Percentiles rank a stretch among this genome's conserved stretches.
These are phyloP conservation scores for Trichopoda pennipes DNA, from an alignment of 2,888 invertebrate species.

Conservation along the genomic window DNA sequence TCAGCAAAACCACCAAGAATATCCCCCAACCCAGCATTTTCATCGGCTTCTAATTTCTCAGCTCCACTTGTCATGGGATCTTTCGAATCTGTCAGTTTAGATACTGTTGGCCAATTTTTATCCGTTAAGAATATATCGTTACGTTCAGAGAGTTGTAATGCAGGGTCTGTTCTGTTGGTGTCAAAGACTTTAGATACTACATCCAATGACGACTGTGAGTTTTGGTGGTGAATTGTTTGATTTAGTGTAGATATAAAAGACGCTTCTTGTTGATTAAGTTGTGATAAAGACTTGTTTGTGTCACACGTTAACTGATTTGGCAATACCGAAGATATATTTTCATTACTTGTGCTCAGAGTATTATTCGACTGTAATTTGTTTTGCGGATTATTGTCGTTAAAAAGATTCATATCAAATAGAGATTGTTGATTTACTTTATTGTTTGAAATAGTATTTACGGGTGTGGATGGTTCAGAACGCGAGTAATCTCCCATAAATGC, in stretches of 20 bases:
- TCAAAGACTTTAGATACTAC: slow-evolving; percentile 49
- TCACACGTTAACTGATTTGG: slow-evolving; percentile 57
- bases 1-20: slow-evolving; percentile 91
- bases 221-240: slow-evolving; percentile 69
- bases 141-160: slow-evolving; percentile 60
- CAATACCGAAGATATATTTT: slow-evolving; percentile 39
- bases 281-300: slow-evolving; percentile 47
- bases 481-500: slow-evolving; percentile 54
- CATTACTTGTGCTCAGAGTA: slow-evolving; percentile 28
- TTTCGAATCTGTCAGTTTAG: slow-evolving; percentile 57
- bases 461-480: slow-evolving; percentile 70
- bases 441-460: slow-evolving; percentile 74
- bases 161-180: slow-evolving; percentile 44
- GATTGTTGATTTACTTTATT: slow-evolving; percentile 80
- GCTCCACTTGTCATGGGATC: slow-evolving; percentile 73
- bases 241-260: slow-evolving; percentile 65
- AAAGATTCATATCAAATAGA: slow-evolving; percentile 59
- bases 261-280: slow-evolving; percentile 61
- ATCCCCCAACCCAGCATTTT: slow-evolving; percentile 87
- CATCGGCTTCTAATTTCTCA: slow-evolving; percentile 86
- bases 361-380: slow-evolving; percentile 42
- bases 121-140: slow-evolving; percentile 66
- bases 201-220: slow-evolving; percentile 31
- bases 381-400: slow-evolving; percentile 43
- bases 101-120: slow-evolving; percentile 61